Conservation (phyloP, 2,888 invertebrate genomes). For the Rhogogaster chlorosoma region DNA sequence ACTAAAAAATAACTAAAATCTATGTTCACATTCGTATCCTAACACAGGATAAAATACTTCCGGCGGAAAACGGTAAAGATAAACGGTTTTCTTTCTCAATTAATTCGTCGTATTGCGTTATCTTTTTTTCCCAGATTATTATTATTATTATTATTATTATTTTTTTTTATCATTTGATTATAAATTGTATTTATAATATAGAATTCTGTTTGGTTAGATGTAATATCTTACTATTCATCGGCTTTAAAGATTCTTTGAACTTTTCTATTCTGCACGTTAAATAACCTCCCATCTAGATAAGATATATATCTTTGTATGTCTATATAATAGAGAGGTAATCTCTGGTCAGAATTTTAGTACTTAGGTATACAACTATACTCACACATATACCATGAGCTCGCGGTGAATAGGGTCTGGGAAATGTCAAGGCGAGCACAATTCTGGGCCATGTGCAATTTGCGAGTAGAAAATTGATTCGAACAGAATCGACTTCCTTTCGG, state of each 20-base stretch:
- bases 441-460: constrained; percentile 11
- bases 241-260: background rate
- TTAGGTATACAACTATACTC: background rate
- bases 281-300: background rate
- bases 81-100: background rate
- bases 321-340: background rate
- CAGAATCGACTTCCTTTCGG: background rate
- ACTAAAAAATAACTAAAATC: background rate
- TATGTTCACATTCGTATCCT: background rate
- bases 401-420: background rate
- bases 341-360: background rate
- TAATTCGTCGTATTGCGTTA: background rate
- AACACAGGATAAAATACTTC: background rate
- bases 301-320: background rate
- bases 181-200: no score
- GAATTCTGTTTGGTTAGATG: no score
- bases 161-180: no score
- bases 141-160: background rate
- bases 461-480: background rate
- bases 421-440: constrained; percentile 6
- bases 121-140: background rate
- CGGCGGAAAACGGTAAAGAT: background rate
- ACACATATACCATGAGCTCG: background rate
- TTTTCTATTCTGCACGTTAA: background rate
- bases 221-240: background rate